Percentiles rank a stretch among this genome's conserved stretches.
Evolutionary conservation across 2,888 invertebrate genomes (phyloP).

Genomic region (Metopia argyrocephala): DNA sequence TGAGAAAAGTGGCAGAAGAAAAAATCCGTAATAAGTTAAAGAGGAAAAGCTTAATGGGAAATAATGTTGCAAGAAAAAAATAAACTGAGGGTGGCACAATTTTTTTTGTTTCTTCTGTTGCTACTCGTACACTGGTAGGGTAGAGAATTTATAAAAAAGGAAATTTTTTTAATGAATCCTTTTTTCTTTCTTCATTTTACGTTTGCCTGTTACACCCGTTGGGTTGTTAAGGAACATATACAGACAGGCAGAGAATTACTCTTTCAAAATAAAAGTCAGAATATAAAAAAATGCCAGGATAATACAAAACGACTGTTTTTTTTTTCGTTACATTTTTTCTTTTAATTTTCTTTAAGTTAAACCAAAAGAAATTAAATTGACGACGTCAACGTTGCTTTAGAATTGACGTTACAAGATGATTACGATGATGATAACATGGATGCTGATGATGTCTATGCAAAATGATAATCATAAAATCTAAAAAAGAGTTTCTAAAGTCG

Average conservation of each 20-base stretch:
- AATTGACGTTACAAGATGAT: slow-evolving; percentile 10
- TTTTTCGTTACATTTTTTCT: no score
- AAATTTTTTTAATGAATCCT: slow-evolving; percentile 63
- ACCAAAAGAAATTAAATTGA: slow-evolving; percentile 64
- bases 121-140: slow-evolving; percentile 24
- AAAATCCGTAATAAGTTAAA: slow-evolving; percentile 45
- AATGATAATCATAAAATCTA: background rate
- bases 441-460: slow-evolving; percentile 9
- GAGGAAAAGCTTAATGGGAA: slow-evolving; percentile 53
- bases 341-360: no score
- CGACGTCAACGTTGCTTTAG: slow-evolving; percentile 43
- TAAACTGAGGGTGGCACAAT: slow-evolving; percentile 61
- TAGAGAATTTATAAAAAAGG: background rate
- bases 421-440: background rate
- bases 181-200: slow-evolving; percentile 28
- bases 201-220: slow-evolving; percentile 50
- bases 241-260: background rate
- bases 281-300: slow-evolving; percentile 33
- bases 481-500: background rate
- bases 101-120: slow-evolving; percentile 35
- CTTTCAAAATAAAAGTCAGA: background rate
- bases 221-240: slow-evolving; percentile 34
- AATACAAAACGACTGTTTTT: slow-evolving; percentile 24
- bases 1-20: slow-evolving; percentile 21
- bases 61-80: background rate